A percentile compares a stretch with the other conserved stretches of the same genome.
These are phyloP conservation scores for Poeciliopsis prolifica DNA, from an alignment of 2,113 vertebrate genomes.

Conservation along the genomic window DNA sequence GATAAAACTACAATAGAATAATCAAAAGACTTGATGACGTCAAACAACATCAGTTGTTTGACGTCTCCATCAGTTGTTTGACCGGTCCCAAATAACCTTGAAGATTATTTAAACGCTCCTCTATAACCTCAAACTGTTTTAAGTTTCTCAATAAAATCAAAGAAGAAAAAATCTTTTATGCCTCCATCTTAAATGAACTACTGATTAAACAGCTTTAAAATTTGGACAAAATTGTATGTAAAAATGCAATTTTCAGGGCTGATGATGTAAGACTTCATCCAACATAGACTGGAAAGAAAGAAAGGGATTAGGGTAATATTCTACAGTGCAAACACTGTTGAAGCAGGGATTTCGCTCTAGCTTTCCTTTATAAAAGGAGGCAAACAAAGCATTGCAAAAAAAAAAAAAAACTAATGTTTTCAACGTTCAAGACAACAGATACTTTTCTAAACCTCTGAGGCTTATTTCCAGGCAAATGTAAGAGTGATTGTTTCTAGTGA, in stretches of 20 bases:
- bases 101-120: not conserved
- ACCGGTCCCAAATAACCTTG: too few species aligned
- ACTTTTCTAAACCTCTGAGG: conserved; percentile 10
- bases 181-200: not conserved
- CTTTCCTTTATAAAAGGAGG: conserved; percentile 35
- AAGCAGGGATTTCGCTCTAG: conserved; percentile 39
- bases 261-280: conserved; percentile 21
- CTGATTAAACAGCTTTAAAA: not conserved
- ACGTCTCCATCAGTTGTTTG: too few species aligned
- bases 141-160: conserved; percentile 5
- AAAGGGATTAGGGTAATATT: conserved; percentile 43
- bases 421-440: not conserved
- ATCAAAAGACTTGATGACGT: conserved; percentile 77
- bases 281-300: conserved; percentile 29
- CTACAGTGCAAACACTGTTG: conserved; percentile 40
- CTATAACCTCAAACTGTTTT: not conserved
- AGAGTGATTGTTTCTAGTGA: conserved; percentile 28
- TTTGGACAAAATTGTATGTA: not conserved
- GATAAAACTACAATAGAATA: conserved; percentile 81
- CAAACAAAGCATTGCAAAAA: conserved; percentile 49
- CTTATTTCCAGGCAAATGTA: conserved; percentile 1
- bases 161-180: not conserved
- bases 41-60: too few species aligned
- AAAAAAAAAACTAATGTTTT: conserved; percentile 25
- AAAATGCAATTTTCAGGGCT: not conserved